phyloP scores from a whole-genome alignment of 1,140 invertebrate species.

The Pseudomyrmex cubaensis region DNA sequence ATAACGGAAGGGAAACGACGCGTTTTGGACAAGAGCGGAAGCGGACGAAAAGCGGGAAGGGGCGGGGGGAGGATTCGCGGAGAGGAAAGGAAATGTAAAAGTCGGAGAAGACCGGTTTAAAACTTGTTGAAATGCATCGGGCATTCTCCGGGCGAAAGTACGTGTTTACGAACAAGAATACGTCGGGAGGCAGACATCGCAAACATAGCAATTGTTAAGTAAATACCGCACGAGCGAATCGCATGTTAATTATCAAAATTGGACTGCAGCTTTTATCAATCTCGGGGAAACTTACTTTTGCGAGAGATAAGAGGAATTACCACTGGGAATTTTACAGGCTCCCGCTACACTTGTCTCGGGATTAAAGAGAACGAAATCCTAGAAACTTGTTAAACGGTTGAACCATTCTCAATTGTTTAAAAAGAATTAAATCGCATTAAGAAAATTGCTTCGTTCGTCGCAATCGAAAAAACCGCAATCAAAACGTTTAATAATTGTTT shows the following conservation, averaged over 20 bases:
- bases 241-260: conserved; percentile 60
- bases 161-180: conserved; percentile 43
- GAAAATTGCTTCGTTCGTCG: conserved; percentile 15
- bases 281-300: conserved; percentile 36
- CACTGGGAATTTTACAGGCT: conserved; percentile 52
- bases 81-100: conserved; percentile 35
- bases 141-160: conserved; percentile 33
- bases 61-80: no score
- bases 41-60: conserved; percentile 2
- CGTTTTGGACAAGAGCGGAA: conserved; percentile 23
- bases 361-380: conserved; percentile 44
- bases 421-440: conserved; percentile 43
- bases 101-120: conserved; percentile 38
- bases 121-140: conserved; percentile 59
- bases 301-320: conserved; percentile 52
- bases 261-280: conserved; percentile 45
- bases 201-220: conserved; percentile 46
- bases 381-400: conserved; percentile 50
- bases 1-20: not conserved
- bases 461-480: not conserved
- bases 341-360: conserved; percentile 29
- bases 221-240: conserved; percentile 45
- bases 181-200: conserved; percentile 24
- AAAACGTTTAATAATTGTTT: conserved; percentile 13
- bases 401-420: conserved; percentile 43